A percentile compares a stretch with the other conserved stretches of the same genome.
phyloP scores from a whole-genome alignment of 2,797 vertebrate genomes.

The Gadopsis marmoratus region DNA sequence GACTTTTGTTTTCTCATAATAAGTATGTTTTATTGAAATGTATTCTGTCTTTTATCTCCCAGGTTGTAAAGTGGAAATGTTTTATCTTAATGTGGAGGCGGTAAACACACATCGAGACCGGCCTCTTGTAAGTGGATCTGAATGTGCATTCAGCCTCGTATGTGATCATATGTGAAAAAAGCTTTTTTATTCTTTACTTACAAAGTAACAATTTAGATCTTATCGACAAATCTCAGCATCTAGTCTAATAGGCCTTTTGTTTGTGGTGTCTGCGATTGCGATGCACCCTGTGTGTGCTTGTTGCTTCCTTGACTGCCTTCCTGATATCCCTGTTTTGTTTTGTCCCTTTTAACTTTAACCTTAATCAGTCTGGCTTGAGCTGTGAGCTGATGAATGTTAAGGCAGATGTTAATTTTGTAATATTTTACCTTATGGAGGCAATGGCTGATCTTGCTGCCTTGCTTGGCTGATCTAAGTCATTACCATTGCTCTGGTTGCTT shows the following conservation, averaged over 20 bases:
- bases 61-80: slow-evolving; percentile 97
- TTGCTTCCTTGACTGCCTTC: slow-evolving; percentile 41
- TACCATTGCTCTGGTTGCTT: slow-evolving; percentile 32
- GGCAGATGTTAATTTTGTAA: slow-evolving; percentile 17
- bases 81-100: slow-evolving; percentile 92
- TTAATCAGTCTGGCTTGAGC: slow-evolving; percentile 51
- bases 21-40: background rate
- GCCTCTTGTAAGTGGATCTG: slow-evolving; percentile 88
- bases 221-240: slow-evolving; percentile 5
- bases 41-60: slow-evolving; percentile 7
- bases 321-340: slow-evolving; percentile 28
- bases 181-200: background rate
- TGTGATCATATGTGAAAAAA: background rate
- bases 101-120: slow-evolving; percentile 96
- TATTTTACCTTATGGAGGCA: slow-evolving; percentile 30
- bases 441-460: slow-evolving; percentile 50
- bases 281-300: slow-evolving; percentile 39
- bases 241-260: slow-evolving; percentile 21
- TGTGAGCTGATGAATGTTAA: slow-evolving; percentile 35
- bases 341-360: slow-evolving; percentile 22
- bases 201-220: background rate
- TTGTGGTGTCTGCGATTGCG: slow-evolving; percentile 54
- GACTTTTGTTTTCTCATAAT: background rate
- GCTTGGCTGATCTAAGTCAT: slow-evolving; percentile 55
- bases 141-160: slow-evolving; percentile 32